These are phyloP conservation scores for Stigmatopora nigra DNA, from an alignment of 2,113 vertebrate species.

Conservation along the genomic window DNA sequence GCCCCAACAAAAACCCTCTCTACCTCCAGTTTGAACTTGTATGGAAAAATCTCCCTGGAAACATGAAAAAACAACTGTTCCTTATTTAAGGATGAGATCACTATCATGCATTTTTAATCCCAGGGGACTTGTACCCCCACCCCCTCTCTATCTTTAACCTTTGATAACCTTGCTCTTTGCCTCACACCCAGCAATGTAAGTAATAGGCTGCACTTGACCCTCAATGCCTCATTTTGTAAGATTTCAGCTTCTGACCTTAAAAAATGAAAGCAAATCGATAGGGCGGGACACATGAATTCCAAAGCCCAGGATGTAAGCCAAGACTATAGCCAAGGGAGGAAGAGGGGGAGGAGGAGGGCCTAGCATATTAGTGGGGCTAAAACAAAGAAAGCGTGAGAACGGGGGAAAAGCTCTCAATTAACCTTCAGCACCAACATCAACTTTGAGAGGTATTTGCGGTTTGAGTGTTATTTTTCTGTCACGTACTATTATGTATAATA, in stretches of 20 bases:
- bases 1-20: too few species aligned
- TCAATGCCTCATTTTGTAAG: constrained; percentile 66
- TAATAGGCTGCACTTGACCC: constrained; percentile 61
- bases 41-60: too few species aligned
- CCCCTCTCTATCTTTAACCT: constrained; percentile 24
- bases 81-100: background rate
- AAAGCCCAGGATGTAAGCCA: constrained; percentile 56
- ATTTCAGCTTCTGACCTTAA: constrained; percentile 70
- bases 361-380: constrained; percentile 31
- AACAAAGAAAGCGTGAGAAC: constrained; percentile 37
- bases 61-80: background rate
- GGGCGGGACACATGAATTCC: constrained; percentile 61
- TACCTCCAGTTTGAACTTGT: too few species aligned
- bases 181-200: constrained; percentile 49
- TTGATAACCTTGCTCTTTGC: constrained; percentile 41
- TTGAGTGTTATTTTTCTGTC: constrained; percentile 37
- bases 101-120: constrained; percentile 32
- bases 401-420: constrained; percentile 47
- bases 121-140: constrained; percentile 12
- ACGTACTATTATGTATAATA: constrained; percentile 15
- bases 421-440: constrained; percentile 34
- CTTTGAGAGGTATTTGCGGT: constrained; percentile 21
- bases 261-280: constrained; percentile 71
- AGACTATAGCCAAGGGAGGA: constrained; percentile 39
- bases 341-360: constrained; percentile 12